These are phyloP conservation scores for Tachycineta bicolor DNA, from an alignment of 2,113 vertebrate genomes.

Conservation along the genomic window DNA sequence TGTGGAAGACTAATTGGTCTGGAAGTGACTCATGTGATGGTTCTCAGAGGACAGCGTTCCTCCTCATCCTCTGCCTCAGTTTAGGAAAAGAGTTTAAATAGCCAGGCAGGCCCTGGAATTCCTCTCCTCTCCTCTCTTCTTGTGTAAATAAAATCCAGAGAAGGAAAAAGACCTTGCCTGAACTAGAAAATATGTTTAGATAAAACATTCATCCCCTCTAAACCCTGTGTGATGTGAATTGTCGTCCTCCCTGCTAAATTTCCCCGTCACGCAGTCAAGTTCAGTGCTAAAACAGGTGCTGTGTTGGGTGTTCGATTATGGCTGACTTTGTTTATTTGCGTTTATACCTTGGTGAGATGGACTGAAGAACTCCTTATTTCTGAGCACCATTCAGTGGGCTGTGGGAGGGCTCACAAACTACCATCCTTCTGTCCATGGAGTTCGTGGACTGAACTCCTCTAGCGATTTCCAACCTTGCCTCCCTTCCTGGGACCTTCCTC, in stretches of 20 bases:
- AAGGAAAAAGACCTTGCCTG: background rate
- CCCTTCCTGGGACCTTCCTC: background rate
- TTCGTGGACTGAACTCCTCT: background rate
- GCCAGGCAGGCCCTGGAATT: background rate
- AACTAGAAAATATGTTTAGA: background rate
- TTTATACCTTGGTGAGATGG: background rate
- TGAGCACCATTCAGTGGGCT: background rate
- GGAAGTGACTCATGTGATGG: background rate
- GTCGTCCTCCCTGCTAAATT: background rate
- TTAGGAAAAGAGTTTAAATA: background rate
- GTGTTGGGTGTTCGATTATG: background rate
- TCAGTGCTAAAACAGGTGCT: background rate
- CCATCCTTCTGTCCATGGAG: background rate
- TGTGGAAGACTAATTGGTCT: background rate
- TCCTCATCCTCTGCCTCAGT: background rate
- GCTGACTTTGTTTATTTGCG: background rate
- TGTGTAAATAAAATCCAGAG: background rate
- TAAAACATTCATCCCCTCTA: background rate
- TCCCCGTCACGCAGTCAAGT: background rate
- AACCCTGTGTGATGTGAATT: background rate
- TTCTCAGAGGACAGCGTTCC: background rate
- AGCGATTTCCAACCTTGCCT: background rate
- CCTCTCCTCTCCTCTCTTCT: background rate
- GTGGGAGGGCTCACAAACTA: background rate
- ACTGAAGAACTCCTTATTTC: background rate